Percentiles rank a stretch among this genome's conserved stretches.
phyloP scores from a whole-genome alignment of 2,797 vertebrate genomes.

The Dendrocincla tyrannina region DNA sequence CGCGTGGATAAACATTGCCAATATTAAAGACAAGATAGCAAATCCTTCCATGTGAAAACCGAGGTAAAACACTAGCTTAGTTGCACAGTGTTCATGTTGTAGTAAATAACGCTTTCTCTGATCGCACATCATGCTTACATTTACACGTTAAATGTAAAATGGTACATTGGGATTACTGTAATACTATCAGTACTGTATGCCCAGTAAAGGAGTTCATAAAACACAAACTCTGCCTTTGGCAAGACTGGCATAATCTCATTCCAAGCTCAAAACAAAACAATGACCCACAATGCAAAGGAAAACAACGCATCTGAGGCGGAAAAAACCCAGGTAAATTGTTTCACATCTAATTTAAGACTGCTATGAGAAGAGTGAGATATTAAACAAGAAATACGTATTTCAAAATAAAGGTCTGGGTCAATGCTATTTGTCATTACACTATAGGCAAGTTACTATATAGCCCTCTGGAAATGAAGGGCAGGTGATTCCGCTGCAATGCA shows the following conservation, averaged over 20 bases:
- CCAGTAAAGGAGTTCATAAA: not conserved
- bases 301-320: not conserved
- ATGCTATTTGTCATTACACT: not conserved
- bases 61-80: not conserved
- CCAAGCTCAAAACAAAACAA: not conserved
- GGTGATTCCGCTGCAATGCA: accelerated
- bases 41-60: not conserved
- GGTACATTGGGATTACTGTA: not conserved
- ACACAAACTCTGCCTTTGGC: not conserved
- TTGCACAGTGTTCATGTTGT: not conserved
- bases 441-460: not conserved
- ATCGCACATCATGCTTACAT: not conserved
- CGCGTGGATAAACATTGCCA: not conserved
- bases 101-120: not conserved
- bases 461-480: not conserved
- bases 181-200: not conserved
- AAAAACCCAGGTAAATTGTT: not conserved
- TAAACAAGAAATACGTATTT: not conserved
- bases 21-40: not conserved
- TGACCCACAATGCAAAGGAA: not conserved
- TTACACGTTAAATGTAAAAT: not conserved
- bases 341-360: not conserved
- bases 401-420: not conserved
- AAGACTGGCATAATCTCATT: not conserved
- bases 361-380: not conserved